Evolutionary conservation across 2,113 vertebrate species (phyloP).

Genomic region (Gnathonemus longibarbis): DNA sequence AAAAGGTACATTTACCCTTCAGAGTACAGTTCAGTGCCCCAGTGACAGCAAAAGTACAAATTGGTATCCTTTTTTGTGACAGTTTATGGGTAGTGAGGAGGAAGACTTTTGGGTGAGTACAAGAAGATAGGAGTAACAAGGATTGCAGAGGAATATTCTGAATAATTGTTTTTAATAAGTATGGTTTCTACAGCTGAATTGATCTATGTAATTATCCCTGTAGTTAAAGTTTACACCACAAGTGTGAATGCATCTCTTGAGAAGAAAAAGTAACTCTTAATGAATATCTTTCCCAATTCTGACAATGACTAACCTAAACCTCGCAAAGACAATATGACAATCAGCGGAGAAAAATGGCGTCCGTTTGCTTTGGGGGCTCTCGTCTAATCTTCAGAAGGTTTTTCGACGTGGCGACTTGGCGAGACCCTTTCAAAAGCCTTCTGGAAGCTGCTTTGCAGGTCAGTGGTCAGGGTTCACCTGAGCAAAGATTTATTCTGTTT

Average conservation of each 20-base stretch:
- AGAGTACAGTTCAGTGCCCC: too few species aligned
- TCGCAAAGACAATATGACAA: not conserved
- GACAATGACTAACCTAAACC: conserved; percentile 16
- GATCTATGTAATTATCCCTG: not conserved
- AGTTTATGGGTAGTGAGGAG: not conserved
- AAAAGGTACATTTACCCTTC: too few species aligned
- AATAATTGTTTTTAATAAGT: not conserved
- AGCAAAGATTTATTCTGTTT: conserved; percentile 50
- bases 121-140: not conserved
- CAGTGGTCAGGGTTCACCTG: conserved; percentile 39
- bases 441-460: conserved; percentile 13
- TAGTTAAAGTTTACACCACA: not conserved
- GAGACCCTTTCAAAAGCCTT: conserved; percentile 16
- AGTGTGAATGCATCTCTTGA: not conserved
- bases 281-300: not conserved
- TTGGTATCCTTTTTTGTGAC: too few species aligned
- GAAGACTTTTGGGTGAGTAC: not conserved
- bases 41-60: too few species aligned
- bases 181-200: not conserved
- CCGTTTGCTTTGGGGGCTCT: conserved; percentile 7
- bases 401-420: conserved; percentile 17
- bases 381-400: conserved; percentile 17
- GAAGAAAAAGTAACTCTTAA: not conserved
- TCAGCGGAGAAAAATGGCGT: not conserved
- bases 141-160: not conserved